These are phyloP conservation scores for Umimayanthus kanabou DNA, from an alignment of 92 coral and sea anemone species.

Conservation along the genomic window DNA sequence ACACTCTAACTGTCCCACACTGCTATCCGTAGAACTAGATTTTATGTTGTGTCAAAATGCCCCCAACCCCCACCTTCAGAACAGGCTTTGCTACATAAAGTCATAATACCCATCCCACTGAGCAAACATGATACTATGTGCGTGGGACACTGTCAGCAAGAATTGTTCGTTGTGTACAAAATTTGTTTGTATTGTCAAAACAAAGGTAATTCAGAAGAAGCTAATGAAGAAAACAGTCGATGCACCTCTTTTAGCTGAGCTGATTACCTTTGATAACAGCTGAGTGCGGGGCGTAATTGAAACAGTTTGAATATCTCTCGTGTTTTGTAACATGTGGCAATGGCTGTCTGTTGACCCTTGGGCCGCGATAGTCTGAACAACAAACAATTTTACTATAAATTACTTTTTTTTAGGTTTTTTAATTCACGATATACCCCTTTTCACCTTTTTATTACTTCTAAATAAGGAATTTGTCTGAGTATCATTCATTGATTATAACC, in stretches of 20 bases:
- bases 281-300: background rate
- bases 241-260: background rate
- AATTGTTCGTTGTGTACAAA: background rate
- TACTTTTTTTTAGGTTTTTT: too few relatives aligned
- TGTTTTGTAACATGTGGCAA: background rate
- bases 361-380: background rate
- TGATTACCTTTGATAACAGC: background rate
- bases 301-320: constrained; percentile 12
- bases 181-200: background rate
- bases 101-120: background rate
- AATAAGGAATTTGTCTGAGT: background rate
- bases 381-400: background rate
- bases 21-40: too few relatives aligned
- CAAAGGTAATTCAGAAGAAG: background rate
- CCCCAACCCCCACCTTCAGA: too few relatives aligned
- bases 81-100: background rate
- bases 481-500: background rate
- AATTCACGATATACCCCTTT: background rate
- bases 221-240: constrained; percentile 6
- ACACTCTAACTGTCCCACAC: background rate
- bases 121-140: background rate
- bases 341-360: constrained; percentile 1
- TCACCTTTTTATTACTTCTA: background rate
- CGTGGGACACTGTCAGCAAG: background rate
- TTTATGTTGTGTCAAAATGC: too few relatives aligned